A percentile compares a stretch with the other conserved stretches of the same genome.
phyloP scores from a whole-genome alignment of 2,888 invertebrate species.

The Leptinotarsa tumamoca region DNA sequence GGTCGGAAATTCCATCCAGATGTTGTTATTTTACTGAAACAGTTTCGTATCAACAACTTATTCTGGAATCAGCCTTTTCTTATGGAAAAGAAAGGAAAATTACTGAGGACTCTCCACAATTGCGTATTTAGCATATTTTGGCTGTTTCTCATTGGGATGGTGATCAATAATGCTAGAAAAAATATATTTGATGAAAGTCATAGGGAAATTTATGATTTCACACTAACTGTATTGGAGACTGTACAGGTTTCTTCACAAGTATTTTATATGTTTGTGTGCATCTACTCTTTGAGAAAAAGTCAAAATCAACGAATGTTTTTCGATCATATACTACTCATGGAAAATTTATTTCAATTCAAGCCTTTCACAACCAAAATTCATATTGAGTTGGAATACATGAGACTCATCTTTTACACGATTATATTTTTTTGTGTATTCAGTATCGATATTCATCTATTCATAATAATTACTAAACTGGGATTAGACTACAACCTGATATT shows the following conservation, averaged over 20 bases:
- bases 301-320: not conserved
- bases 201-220: slow-evolving; percentile 13
- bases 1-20: slow-evolving; percentile 2
- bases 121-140: not conserved
- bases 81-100: not conserved
- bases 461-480: not conserved
- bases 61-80: not conserved
- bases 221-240: not conserved
- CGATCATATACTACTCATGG: slow-evolving; percentile 1
- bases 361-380: not conserved
- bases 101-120: not conserved
- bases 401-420: not conserved
- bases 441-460: slow-evolving; percentile 4
- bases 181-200: not conserved
- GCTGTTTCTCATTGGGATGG: not conserved
- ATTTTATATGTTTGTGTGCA: slow-evolving; percentile 17
- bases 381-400: not conserved
- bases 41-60: slow-evolving; percentile 14
- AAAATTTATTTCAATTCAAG: not conserved
- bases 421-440: not conserved
- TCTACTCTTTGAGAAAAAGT: not conserved
- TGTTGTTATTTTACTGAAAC: not conserved
- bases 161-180: not conserved
- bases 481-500: slow-evolving; percentile 2
- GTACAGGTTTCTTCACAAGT: slow-evolving; percentile 12